Conservation (phyloP, 1,140 invertebrate genomes). For the Heliconius hewitsoni region DNA sequence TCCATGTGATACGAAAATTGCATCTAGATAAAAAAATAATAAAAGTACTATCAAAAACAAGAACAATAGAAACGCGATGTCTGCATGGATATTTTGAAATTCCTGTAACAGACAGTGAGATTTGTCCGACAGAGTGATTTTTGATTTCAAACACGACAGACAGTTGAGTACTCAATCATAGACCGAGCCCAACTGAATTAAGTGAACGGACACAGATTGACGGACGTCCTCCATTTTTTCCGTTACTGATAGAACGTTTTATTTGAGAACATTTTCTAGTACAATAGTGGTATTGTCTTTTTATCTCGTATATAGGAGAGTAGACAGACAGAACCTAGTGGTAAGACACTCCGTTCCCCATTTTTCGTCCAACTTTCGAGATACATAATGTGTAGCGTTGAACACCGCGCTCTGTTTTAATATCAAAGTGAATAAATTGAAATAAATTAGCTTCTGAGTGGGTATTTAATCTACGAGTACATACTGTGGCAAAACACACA, state of each 20-base stretch:
- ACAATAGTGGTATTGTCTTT: neutral
- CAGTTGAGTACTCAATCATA: slow-evolving; percentile 27
- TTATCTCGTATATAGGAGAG: too few relatives aligned
- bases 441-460: too few relatives aligned
- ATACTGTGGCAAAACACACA: too few relatives aligned
- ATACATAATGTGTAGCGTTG: too few relatives aligned
- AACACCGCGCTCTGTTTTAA: too few relatives aligned
- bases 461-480: too few relatives aligned
- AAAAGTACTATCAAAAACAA: neutral
- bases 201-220: slow-evolving; percentile 23
- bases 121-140: slow-evolving; percentile 19
- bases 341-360: too few relatives aligned
- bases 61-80: neutral
- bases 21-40: neutral
- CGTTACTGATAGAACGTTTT: slow-evolving; percentile 2
- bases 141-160: slow-evolving; percentile 24
- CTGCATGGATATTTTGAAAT: slow-evolving; percentile 16
- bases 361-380: too few relatives aligned
- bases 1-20: too few relatives aligned
- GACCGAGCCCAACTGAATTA: slow-evolving; percentile 26
- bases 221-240: slow-evolving; percentile 16
- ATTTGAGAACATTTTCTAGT: neutral
- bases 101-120: slow-evolving; percentile 18
- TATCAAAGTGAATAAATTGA: too few relatives aligned
- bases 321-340: too few relatives aligned